These are phyloP conservation scores for Flabesymbios commensalis DNA, from an alignment of 2,888 invertebrate genomes.

Conservation along the genomic window DNA sequence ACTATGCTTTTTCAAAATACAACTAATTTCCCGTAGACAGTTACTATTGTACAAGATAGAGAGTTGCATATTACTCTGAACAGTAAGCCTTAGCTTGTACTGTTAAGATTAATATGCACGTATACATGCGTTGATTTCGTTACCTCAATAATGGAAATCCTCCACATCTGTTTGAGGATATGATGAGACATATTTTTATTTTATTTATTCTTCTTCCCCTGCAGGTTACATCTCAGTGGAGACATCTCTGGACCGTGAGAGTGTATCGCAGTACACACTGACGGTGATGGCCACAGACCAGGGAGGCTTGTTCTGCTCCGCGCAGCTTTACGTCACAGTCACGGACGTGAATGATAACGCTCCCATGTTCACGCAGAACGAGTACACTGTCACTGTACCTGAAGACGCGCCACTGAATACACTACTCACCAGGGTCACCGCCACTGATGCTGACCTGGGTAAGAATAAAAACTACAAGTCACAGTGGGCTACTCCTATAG, in stretches of 20 bases:
- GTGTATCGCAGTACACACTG: conserved; percentile 64
- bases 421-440: conserved; percentile 65
- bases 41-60: no score
- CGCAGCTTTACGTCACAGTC: conserved; percentile 46
- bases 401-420: conserved; percentile 87
- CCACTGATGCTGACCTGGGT: conserved; percentile 66
- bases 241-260: conserved; percentile 47
- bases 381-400: conserved; percentile 70
- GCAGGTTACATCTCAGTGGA: neutral
- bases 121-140: no score
- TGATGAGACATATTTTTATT: neutral
- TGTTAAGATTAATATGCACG: no score
- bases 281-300: conserved; percentile 39
- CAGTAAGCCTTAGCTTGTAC: no score
- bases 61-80: no score
- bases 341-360: conserved; percentile 53
- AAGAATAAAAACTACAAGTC: neutral
- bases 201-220: neutral
- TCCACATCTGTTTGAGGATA: no score
- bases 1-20: no score
- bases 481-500: no score
- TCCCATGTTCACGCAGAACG: conserved; percentile 44
- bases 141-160: no score
- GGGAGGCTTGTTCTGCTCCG: conserved; percentile 38
- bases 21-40: no score